Percentiles rank a stretch among this genome's conserved stretches.
Evolutionary conservation across 2,888 invertebrate genomes (phyloP).

Genomic region (Drosophila flavopinicola): DNA sequence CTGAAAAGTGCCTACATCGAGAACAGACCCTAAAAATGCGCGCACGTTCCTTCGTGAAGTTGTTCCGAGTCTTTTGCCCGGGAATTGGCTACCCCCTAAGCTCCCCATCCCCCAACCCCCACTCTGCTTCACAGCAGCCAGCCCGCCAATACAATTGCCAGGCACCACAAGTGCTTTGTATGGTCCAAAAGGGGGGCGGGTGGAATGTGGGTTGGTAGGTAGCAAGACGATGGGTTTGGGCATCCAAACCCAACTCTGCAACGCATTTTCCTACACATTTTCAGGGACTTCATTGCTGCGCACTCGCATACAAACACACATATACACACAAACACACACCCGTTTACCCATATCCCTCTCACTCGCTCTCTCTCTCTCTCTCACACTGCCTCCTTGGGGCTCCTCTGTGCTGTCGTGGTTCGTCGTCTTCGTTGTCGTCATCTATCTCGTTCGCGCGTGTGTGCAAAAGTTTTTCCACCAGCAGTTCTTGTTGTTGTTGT

Average conservation of each 20-base stretch:
- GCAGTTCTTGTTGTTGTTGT: conserved; percentile 43
- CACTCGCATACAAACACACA: conserved; percentile 43
- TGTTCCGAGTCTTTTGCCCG: conserved; percentile 20
- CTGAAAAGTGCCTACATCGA: conserved; percentile 46
- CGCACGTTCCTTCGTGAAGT: conserved; percentile 43
- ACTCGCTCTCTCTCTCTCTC: conserved; percentile 7
- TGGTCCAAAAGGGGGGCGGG: conserved; percentile 3
- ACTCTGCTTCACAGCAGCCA: background rate
- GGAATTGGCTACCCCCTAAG: conserved; percentile 13
- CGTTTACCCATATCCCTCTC: conserved; percentile 11
- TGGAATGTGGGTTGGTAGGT: background rate
- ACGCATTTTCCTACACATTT: conserved; percentile 57
- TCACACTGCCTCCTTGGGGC: background rate
- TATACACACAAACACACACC: conserved; percentile 22
- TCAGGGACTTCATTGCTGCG: conserved; percentile 52
- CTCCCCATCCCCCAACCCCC: background rate
- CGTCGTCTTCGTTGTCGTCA: conserved; percentile 61
- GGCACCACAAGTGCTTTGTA: conserved; percentile 65
- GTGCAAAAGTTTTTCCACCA: conserved; percentile 72
- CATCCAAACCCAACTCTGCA: conserved; percentile 24
- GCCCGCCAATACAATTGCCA: conserved; percentile 31
- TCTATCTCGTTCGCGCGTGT: conserved; percentile 70
- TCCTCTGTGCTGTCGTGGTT: conserved; percentile 26
- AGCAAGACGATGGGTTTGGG: conserved; percentile 4
- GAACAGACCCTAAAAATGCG: conserved; percentile 53